Conservation (phyloP, 2,888 invertebrate genomes). For the Lacanobia wlatinum region DNA sequence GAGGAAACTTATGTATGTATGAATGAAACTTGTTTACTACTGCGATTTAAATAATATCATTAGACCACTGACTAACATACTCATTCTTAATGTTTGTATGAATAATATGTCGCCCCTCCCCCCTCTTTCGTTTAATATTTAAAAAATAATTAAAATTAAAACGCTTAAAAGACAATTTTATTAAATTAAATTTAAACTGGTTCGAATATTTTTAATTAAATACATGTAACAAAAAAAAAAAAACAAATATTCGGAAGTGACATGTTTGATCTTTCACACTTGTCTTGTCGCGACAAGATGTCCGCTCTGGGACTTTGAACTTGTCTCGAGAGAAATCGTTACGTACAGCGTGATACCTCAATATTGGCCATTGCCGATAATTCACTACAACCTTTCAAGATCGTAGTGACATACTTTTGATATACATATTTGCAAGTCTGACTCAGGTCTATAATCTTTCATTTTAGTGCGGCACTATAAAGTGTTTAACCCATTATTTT, state of each 20-base stretch:
- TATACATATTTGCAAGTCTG: constrained; percentile 16
- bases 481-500: constrained; percentile 12
- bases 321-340: constrained; percentile 61
- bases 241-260: background rate
- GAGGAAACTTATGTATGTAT: constrained; percentile 54
- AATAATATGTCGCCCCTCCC: background rate
- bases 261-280: constrained; percentile 24
- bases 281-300: constrained; percentile 39
- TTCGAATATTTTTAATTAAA: background rate
- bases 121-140: background rate
- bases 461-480: constrained; percentile 14
- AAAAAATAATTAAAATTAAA: background rate
- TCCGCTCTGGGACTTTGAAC: constrained; percentile 58
- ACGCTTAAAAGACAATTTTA: no score
- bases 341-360: constrained; percentile 44
- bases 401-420: constrained; percentile 54
- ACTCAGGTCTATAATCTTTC: constrained; percentile 5
- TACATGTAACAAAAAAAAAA: background rate
- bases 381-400: constrained; percentile 34
- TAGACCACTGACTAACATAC: constrained; percentile 4
- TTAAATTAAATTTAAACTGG: background rate
- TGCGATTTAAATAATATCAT: constrained; percentile 3
- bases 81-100: background rate
- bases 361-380: constrained; percentile 41
- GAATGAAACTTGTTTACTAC: constrained; percentile 51